Evolutionary conservation across 2,797 vertebrate genomes (phyloP).

Genomic region (Dryobates pubescens): DNA sequence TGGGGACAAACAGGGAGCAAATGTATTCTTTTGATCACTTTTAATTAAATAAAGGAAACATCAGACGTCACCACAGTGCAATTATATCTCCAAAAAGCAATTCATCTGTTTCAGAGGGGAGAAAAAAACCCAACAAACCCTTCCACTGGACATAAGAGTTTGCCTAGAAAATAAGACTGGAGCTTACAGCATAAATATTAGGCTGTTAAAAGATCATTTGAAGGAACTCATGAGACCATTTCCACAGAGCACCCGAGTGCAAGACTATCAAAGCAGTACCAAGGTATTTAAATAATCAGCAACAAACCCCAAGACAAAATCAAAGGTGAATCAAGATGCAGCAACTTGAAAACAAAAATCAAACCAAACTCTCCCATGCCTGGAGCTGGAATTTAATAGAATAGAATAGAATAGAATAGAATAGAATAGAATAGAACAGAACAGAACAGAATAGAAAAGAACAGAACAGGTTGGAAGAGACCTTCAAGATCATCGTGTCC

Average conservation of each 20-base stretch:
- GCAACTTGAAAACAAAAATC: not conserved
- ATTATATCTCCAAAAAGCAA: not conserved
- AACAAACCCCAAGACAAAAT: not conserved
- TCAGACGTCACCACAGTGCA: not conserved
- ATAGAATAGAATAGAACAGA: too few species aligned
- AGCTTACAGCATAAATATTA: not conserved
- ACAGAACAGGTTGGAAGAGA: too few species aligned
- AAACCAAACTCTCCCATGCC: not conserved
- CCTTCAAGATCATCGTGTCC: too few species aligned
- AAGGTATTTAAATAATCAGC: not conserved
- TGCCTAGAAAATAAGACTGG: not conserved
- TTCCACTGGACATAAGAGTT: not conserved
- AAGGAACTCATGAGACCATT: not conserved
- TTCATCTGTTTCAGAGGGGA: not conserved
- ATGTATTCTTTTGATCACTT: not conserved
- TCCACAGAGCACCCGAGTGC: not conserved
- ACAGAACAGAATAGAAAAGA: too few species aligned
- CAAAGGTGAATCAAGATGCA: not conserved
- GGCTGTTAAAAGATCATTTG: not conserved
- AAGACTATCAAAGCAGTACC: not conserved
- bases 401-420: too few species aligned
- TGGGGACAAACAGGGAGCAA: not conserved
- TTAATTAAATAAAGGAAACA: conserved; percentile 13
- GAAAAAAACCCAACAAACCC: not conserved
- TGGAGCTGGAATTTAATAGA: not conserved